Evolutionary conservation across 2,797 vertebrate genomes (phyloP).

Genomic region (Clarias fuscus): DNA sequence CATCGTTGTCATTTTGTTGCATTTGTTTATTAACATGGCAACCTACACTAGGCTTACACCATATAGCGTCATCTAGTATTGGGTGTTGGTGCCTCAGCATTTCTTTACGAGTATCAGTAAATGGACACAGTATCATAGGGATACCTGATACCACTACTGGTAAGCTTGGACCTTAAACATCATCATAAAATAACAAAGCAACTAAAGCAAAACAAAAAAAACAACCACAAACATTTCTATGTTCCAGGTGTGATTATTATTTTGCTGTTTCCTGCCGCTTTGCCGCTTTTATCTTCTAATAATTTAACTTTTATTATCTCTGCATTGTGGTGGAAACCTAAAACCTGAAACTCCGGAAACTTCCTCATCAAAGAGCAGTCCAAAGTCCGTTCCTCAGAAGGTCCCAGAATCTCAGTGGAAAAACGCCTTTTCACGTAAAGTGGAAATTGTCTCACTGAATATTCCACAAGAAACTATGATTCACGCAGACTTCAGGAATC

Average conservation of each 20-base stretch:
- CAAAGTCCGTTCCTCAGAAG: neutral
- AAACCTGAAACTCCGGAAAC: neutral
- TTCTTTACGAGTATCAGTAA: constrained; percentile 1
- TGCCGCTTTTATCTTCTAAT: neutral
- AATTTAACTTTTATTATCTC: neutral
- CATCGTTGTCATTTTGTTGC: neutral
- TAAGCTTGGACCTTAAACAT: neutral
- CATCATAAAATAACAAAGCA: neutral
- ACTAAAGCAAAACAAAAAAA: neutral
- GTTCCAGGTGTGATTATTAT: neutral
- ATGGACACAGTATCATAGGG: neutral
- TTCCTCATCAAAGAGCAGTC: neutral
- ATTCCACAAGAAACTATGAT: constrained; percentile 3
- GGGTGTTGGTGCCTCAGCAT: neutral
- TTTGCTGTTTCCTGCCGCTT: neutral
- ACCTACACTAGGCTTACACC: neutral
- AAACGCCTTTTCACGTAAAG: constrained; percentile 3
- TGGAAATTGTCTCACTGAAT: constrained; percentile 16
- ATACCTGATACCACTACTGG: neutral
- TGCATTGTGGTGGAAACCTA: neutral
- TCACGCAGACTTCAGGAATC: neutral
- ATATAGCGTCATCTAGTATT: neutral
- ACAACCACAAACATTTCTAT: neutral
- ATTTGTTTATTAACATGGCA: neutral
- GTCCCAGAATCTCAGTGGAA: constrained; percentile 9